Evolutionary conservation across 2,888 invertebrate genomes (phyloP), one percentile per base, ranked within the genome.

Genomic region (Amitus sp.): DNA sequence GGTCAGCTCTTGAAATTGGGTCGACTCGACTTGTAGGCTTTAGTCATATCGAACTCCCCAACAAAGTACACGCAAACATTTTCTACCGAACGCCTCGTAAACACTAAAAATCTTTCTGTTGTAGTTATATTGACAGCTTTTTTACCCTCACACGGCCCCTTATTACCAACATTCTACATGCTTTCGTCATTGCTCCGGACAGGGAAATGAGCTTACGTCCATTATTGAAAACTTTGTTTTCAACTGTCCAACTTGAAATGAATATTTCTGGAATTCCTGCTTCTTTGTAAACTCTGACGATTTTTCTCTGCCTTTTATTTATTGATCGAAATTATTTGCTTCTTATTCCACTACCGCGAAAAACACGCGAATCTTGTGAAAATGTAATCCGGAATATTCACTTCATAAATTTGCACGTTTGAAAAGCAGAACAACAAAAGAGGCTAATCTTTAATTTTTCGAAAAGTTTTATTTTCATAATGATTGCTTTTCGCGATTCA

Each of bases 1-100:
- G 77, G 77, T 77, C 76, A 73, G 43, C 70, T 62, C 54, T 51
- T 59, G 50, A 58, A 77, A 75, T 68, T 76, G 64, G 77, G 77
- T 75, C 76, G 63, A 34, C 53, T 48, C 62, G 62, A 57, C 34
- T 53, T 65, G 51, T 46, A 60, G 50, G 47, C 55, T 51, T 49
- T 49, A 46, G 56, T 53, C 43, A 53, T 60, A 58, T 62, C 60
- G 37, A 37, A 63, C 50, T 57, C 42, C 52, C 42, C 33, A 48
- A 27, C 47, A 50, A 48, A 45, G 48, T 43, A 61, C 48, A 55
- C 30, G 46, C 46, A 40, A 19, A 39, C 27, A 37, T 13, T 46
- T 49, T 42, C 56, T 28, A 18, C 48, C 17, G 13, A 46, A 46
- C 28, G 15, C 12, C 48, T 23, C 12, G 48, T 34, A 48, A 48